Evolutionary conservation across 2,888 invertebrate species (phyloP).

Genomic region (Gastracanthus pulcherrimus): DNA sequence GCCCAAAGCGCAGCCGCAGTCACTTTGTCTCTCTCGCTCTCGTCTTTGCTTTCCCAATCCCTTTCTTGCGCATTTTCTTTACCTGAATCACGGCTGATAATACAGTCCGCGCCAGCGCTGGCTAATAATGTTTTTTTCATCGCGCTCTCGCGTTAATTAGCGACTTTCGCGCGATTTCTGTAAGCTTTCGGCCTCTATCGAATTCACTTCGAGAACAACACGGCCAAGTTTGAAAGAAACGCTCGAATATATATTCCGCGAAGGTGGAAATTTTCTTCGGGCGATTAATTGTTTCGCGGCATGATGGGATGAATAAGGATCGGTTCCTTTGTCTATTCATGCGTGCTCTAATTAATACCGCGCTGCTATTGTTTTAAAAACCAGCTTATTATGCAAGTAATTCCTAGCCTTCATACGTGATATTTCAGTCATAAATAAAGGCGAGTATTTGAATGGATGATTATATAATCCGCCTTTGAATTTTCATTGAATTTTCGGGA

Average conservation of each 20-base stretch:
- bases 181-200: too few species aligned
- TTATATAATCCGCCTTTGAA: too few species aligned
- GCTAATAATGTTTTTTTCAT: conserved; percentile 24
- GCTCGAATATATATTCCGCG: background rate
- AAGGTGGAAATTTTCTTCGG: conserved; percentile 2
- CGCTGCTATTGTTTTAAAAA: conserved; percentile 31
- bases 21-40: too few species aligned
- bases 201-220: background rate
- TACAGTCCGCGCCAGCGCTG: background rate
- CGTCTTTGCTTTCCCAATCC: too few species aligned
- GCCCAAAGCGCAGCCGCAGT: conserved; percentile 43
- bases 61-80: background rate
- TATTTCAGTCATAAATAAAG: background rate
- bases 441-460: too few species aligned
- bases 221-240: background rate
- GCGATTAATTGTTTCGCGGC: conserved; percentile 12
- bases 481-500: background rate
- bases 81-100: background rate
- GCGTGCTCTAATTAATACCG: conserved; percentile 34
- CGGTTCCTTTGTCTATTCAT: conserved; percentile 16
- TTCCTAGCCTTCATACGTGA: background rate
- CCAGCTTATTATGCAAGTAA: conserved; percentile 13
- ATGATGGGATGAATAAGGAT: background rate
- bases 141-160: conserved; percentile 33
- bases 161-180: background rate